Evolutionary conservation across 2,888 invertebrate genomes (phyloP), one percentile per base, ranked within the genome.

Genomic region (Melipona bicolor): DNA sequence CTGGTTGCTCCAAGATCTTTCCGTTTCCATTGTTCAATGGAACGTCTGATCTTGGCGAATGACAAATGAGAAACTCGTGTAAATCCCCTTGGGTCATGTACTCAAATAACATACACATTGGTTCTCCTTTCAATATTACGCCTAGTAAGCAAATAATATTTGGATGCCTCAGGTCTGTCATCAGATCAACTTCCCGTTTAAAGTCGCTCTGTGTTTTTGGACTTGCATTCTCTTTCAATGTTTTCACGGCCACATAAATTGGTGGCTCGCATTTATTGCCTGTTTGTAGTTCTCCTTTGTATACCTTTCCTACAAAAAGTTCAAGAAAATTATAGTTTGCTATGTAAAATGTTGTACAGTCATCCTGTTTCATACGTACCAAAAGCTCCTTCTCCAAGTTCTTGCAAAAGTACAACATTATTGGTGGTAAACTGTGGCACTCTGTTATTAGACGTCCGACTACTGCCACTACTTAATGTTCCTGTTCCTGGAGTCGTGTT

Each of bases 81-180:
- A 99, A 95, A 95, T 99, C 99, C 0, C 99, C 99, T 94, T 98
- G 97, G 0, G 98, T 97, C 99, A 99, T 99, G 93, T 98, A 99
- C 94, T 99, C 99, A 95, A 99, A 99, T 36, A 99, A 95, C 98
- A 99, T 99, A 93, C 98, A 98, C 94, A 98, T 96, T 0, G 99
- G 98, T 92, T 98, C 97, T 91, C 98, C 97, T 91, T 97, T 97
- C 83, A 98, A 96, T 79, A 98, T 97, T 15, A 99, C 98, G 0
- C 99, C 99, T 81, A 99, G 96, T 89, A 99, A 96, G 94, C 98
- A 98, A 65, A 99, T 98, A 91, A 99, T 98, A 94, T 99, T 99
- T 1, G 98, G 98, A 95, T 99, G 99, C 85, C 98, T 97, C 83
- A 99, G 95, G 94, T 99, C 98, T 0, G 98, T 98, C 96, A 99